phyloP scores from a whole-genome alignment of 1,140 invertebrate genomes.

The Nixonia krombeini region DNA sequence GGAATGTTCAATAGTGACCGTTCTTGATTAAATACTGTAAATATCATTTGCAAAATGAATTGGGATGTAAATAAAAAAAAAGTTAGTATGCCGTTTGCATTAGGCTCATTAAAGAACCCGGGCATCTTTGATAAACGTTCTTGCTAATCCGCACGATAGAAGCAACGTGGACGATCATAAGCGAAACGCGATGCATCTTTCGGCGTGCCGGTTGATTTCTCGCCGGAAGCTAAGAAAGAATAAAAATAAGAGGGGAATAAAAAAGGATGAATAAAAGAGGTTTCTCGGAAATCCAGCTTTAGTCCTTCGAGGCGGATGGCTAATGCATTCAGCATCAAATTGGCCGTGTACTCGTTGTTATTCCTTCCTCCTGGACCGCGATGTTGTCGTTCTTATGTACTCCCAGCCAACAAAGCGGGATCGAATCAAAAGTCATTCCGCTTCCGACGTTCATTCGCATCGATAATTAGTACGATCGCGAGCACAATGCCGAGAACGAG shows the following conservation, averaged over 20 bases:
- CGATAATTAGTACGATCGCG: constrained; percentile 53
- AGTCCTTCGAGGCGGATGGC: constrained; percentile 18
- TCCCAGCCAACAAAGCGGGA: constrained; percentile 31
- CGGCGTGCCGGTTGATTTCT: constrained; percentile 2
- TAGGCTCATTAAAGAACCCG: background rate
- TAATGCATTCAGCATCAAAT: constrained; percentile 48
- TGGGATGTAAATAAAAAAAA: no score
- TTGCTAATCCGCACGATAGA: background rate
- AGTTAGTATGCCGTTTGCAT: background rate
- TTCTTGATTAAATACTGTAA: no score
- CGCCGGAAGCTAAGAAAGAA: constrained; percentile 5
- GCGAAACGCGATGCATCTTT: background rate
- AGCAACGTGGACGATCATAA: background rate
- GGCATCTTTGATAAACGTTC: background rate
- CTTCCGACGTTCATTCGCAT: constrained; percentile 44
- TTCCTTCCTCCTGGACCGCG: constrained; percentile 5
- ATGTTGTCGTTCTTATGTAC: constrained; percentile 42
- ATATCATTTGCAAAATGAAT: no score
- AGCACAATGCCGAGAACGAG: constrained; percentile 41
- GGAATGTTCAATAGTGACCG: no score
- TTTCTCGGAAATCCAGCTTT: constrained; percentile 6
- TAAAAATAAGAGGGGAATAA: no score
- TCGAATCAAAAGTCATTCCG: constrained; percentile 41
- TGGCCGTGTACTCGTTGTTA: constrained; percentile 32
- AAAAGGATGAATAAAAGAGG: constrained; percentile 1